These are phyloP conservation scores for Hippocampus barbouri DNA, from an alignment of 2,113 vertebrate genomes.

Conservation along the genomic window DNA sequence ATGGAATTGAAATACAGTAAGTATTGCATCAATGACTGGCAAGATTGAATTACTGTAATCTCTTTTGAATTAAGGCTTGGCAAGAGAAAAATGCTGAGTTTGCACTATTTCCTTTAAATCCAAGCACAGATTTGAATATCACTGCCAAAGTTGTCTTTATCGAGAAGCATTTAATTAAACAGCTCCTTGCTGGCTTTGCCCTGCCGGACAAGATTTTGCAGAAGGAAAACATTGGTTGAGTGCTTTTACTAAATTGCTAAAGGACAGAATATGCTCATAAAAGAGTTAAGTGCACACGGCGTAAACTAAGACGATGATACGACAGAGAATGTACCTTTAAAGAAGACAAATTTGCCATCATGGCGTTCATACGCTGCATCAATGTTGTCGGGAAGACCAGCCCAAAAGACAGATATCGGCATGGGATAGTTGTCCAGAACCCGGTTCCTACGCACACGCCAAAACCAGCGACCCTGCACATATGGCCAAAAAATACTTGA, in stretches of 20 bases:
- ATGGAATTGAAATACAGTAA: neutral
- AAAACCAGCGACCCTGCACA: constrained; percentile 89
- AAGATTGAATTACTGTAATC: constrained; percentile 30
- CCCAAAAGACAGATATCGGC: constrained; percentile 93
- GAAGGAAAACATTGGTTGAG: neutral
- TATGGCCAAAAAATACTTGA: neutral
- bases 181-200: neutral
- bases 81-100: constrained; percentile 18
- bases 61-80: constrained; percentile 22
- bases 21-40: neutral
- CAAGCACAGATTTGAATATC: constrained; percentile 15
- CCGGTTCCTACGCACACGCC: constrained; percentile 88
- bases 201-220: neutral
- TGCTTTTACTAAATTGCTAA: neutral
- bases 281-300: neutral
- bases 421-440: constrained; percentile 96
- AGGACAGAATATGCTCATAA: neutral
- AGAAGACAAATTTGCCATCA: constrained; percentile 91
- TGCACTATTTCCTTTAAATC: constrained; percentile 34
- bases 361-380: constrained; percentile 91
- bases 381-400: constrained; percentile 84
- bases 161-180: neutral
- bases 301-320: neutral
- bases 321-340: constrained; percentile 75
- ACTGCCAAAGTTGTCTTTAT: constrained; percentile 8